These are phyloP conservation scores for Rhinogobio ventralis DNA, from an alignment of 2,797 vertebrate species.

Conservation along the genomic window DNA sequence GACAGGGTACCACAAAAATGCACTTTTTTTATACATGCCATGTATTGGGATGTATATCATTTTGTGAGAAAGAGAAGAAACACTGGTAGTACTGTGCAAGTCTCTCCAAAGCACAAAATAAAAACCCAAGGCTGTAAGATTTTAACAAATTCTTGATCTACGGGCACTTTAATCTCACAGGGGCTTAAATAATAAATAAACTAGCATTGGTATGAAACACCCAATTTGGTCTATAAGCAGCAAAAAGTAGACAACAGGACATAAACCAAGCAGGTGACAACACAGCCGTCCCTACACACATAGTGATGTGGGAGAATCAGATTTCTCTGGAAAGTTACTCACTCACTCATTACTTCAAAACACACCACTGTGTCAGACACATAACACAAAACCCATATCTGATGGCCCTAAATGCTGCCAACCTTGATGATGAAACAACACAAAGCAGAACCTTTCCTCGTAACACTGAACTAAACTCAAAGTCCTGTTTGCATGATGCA, in stretches of 20 bases:
- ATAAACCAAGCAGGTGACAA: background rate
- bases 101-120: background rate
- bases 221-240: background rate
- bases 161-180: background rate
- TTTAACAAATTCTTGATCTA: background rate
- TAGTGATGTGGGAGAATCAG: background rate
- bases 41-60: background rate
- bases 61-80: background rate
- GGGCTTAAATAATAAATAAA: no score
- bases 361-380: background rate
- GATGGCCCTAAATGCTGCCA: background rate
- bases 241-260: background rate
- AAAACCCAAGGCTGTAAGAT: background rate
- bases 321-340: constrained; percentile 2
- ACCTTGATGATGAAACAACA: constrained; percentile 12
- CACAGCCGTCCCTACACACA: background rate
- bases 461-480: background rate
- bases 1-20: background rate
- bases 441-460: constrained; percentile 20
- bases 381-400: background rate
- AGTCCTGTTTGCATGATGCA: background rate
- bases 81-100: background rate
- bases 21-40: background rate
- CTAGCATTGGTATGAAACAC: background rate
- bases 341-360: background rate